Evolutionary conservation across 2,888 invertebrate species (phyloP).

Genomic region (Acleris laterana): DNA sequence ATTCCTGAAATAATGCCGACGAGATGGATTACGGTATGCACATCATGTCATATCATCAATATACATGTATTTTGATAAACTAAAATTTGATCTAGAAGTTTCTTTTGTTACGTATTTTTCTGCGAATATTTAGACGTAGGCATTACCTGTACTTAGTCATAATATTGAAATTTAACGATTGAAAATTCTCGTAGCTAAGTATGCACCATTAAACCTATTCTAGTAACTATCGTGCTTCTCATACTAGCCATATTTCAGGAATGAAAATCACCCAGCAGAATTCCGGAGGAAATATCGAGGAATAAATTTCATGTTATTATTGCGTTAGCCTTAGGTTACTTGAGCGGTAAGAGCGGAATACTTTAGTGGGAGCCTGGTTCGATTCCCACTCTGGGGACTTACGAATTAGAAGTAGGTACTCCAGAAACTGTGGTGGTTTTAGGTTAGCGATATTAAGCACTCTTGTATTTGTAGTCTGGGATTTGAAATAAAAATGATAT

Average conservation of each 20-base stretch:
- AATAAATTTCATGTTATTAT: slow-evolving; percentile 27
- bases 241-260: background rate
- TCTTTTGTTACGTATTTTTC: too few relatives aligned
- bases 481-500: too few relatives aligned
- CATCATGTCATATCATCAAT: too few relatives aligned
- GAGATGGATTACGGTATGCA: too few relatives aligned
- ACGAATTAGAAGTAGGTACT: background rate
- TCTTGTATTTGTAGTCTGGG: background rate
- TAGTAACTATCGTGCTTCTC: background rate
- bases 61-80: too few relatives aligned
- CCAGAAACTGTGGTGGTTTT: background rate
- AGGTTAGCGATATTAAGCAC: background rate
- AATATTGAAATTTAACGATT: background rate
- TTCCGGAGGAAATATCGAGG: slow-evolving; percentile 13
- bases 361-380: slow-evolving; percentile 15
- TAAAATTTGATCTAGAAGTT: too few relatives aligned
- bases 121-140: too few relatives aligned
- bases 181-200: background rate
- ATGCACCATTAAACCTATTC: background rate
- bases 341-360: slow-evolving; percentile 10
- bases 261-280: slow-evolving; percentile 1
- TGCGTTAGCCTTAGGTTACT: slow-evolving; percentile 10
- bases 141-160: too few relatives aligned
- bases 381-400: slow-evolving; percentile 8
- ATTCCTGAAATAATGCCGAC: too few relatives aligned